A percentile compares a stretch with the other conserved stretches of the same genome.
Conservation (phyloP, 2,797 vertebrate species). For the Rhodeus uyekii region DNA sequence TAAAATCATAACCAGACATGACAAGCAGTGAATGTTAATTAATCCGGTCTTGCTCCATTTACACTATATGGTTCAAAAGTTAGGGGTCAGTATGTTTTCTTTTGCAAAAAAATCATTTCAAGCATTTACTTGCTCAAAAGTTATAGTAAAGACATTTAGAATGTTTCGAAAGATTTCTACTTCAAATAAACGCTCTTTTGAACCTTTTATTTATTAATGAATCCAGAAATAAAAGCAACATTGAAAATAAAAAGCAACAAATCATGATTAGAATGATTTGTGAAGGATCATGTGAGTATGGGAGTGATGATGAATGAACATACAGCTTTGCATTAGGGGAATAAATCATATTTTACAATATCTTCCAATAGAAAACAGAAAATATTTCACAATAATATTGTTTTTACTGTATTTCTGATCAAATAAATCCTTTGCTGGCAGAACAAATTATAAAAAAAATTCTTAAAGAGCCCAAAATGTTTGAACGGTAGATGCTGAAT, state of each 20-base stretch:
- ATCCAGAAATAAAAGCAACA: not conserved
- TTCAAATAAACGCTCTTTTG: not conserved
- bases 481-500: too few relatives aligned
- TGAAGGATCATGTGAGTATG: not conserved
- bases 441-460: too few relatives aligned
- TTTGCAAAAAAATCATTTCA: not conserved
- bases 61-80: not conserved
- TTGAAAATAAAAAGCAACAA: not conserved
- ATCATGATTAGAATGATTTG: not conserved
- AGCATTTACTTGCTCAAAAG: not conserved
- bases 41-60: not conserved
- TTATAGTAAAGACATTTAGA: not conserved
- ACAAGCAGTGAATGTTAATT: not conserved
- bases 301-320: not conserved
- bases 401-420: not conserved
- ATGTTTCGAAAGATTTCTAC: not conserved
- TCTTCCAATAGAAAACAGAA: not conserved
- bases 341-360: not conserved
- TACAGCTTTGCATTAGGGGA: not conserved
- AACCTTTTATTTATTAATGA: not conserved
- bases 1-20: not conserved
- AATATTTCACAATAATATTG: not conserved
- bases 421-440: not conserved
- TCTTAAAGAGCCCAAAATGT: too few relatives aligned
- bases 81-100: not conserved